phyloP scores from a whole-genome alignment of 2,113 vertebrate genomes.

The Maccullochella peelii region DNA sequence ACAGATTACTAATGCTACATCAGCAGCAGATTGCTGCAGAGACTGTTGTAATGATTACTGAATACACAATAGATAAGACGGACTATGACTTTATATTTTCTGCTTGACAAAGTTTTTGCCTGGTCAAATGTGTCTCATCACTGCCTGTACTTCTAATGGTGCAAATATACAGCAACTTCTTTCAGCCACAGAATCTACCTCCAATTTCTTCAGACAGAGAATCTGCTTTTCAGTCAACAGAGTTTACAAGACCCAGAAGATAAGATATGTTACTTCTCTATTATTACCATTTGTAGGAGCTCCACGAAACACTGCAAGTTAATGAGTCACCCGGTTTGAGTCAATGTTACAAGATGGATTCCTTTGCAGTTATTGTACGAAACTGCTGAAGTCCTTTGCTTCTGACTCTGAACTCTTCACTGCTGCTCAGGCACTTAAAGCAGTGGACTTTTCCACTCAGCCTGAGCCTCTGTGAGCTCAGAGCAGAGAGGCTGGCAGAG shows the following conservation, averaged over 20 bases:
- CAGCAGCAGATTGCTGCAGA: conserved; percentile 6
- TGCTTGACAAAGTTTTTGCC: background rate
- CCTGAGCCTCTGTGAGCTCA: conserved; percentile 55
- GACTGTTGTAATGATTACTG: background rate
- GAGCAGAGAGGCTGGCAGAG: conserved; percentile 58
- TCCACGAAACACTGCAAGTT: background rate
- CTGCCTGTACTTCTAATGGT: background rate
- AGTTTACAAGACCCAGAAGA: background rate
- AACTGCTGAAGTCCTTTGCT: conserved; percentile 25
- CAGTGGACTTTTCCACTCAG: conserved; percentile 64
- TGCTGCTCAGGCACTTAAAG: conserved; percentile 48
- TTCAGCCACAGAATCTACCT: background rate
- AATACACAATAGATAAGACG: background rate
- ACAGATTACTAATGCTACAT: background rate
- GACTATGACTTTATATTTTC: conserved; percentile 6
- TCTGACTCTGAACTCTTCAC: conserved; percentile 50
- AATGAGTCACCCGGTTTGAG: conserved; percentile 18
- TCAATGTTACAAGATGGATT: conserved; percentile 21
- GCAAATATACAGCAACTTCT: background rate
- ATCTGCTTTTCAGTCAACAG: background rate
- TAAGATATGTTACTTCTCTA: background rate
- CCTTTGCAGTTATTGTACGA: background rate
- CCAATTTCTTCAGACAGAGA: background rate
- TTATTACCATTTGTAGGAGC: background rate
- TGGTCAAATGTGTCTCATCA: background rate